Percentiles rank a stretch among this genome's conserved stretches.
These are phyloP conservation scores for Micronisus gabar DNA, from an alignment of 2,113 vertebrate species.

Conservation along the genomic window DNA sequence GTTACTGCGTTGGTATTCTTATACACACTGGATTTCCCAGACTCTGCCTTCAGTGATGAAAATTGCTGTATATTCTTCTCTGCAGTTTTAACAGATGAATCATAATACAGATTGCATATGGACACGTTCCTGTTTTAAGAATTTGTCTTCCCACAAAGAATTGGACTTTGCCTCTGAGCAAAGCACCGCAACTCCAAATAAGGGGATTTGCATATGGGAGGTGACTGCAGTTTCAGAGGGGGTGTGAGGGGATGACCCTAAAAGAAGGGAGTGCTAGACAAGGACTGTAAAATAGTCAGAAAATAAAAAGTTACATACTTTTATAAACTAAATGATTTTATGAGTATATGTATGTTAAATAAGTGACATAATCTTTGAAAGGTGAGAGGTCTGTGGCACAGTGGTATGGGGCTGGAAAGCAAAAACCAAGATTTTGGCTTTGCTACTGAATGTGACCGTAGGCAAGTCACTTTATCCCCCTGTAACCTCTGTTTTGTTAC, in stretches of 20 bases:
- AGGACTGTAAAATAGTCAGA: not conserved
- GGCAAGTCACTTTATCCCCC: not conserved
- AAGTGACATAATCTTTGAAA: not conserved
- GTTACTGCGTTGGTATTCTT: not conserved
- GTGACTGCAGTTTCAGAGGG: not conserved
- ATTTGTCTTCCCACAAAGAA: not conserved
- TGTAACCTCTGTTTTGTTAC: not conserved
- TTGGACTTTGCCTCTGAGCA: not conserved
- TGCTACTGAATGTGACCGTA: not conserved
- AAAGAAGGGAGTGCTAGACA: not conserved
- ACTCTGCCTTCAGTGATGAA: not conserved
- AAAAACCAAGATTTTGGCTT: not conserved
- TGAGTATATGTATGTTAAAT: not conserved
- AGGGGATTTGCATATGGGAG: not conserved
- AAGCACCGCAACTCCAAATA: not conserved
- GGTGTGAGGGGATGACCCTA: not conserved
- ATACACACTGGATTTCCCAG: not conserved
- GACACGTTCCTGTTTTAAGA: not conserved
- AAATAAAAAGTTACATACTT: not conserved
- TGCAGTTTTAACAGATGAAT: not conserved
- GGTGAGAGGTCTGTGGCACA: not conserved
- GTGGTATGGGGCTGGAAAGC: not conserved
- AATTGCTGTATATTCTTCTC: not conserved
- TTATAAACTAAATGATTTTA: not conserved
- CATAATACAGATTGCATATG: not conserved